A percentile compares a stretch with the other conserved stretches of the same genome.
Conservation (phyloP, 2,888 invertebrate species). For the Nomada fabriciana region DNA sequence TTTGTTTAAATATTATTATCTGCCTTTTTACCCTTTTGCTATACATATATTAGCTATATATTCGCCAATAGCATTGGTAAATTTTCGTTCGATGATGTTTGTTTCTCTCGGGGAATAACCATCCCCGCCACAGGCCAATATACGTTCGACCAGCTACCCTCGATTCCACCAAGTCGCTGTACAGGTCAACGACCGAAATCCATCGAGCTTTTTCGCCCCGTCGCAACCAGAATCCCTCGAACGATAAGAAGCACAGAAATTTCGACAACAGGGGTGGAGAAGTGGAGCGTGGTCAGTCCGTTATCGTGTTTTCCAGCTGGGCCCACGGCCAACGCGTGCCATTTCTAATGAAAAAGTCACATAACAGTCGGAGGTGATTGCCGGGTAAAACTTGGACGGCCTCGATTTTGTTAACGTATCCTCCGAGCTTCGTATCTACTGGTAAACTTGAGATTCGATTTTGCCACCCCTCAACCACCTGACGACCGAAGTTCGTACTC, state of each 20-base stretch:
- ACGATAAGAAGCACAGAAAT: slow-evolving; percentile 29
- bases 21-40: too few species aligned
- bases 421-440: not conserved
- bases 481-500: not conserved
- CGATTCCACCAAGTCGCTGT: not conserved
- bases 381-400: slow-evolving; percentile 12
- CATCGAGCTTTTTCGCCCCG: slow-evolving; percentile 17
- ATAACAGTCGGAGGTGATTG: slow-evolving; percentile 14
- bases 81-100: too few species aligned
- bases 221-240: slow-evolving; percentile 2
- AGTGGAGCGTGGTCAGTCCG: slow-evolving; percentile 25
- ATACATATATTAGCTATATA: too few species aligned
- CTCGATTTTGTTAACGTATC: slow-evolving; percentile 27
- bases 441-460: not conserved
- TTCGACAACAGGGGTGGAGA: not conserved
- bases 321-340: slow-evolving; percentile 32
- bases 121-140: not conserved
- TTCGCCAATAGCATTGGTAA: too few species aligned
- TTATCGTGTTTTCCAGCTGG: slow-evolving; percentile 52
- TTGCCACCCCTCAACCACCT: too few species aligned
- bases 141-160: not conserved
- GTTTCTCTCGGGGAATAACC: too few species aligned
- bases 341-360: slow-evolving; percentile 37
- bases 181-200: not conserved
- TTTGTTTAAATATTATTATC: too few species aligned